Conservation (phyloP, 2,113 vertebrate genomes). For the Fulmarus glacialis region DNA sequence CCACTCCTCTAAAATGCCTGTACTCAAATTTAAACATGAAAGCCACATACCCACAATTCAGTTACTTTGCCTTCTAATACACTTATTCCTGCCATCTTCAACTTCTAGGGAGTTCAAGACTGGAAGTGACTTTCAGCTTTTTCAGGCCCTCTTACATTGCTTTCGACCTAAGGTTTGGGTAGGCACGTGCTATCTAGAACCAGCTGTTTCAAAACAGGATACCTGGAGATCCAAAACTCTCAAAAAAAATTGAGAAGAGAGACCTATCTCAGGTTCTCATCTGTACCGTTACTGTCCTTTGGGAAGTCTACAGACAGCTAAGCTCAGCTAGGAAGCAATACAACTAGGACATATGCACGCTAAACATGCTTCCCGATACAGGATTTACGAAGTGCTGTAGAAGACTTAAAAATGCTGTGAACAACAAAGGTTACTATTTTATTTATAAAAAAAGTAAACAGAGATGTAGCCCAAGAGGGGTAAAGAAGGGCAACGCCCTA, state of each 20-base stretch:
- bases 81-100: background rate
- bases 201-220: background rate
- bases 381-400: background rate
- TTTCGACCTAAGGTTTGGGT: background rate
- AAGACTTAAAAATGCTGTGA: background rate
- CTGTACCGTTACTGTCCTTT: background rate
- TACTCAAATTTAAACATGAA: background rate
- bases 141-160: background rate
- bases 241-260: accelerated
- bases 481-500: background rate
- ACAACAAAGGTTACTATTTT: background rate
- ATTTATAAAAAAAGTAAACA: background rate
- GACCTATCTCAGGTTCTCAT: background rate
- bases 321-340: background rate
- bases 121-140: background rate
- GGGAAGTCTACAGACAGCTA: background rate
- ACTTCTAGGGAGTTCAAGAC: background rate
- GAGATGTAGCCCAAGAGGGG: background rate
- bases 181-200: background rate
- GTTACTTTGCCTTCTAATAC: background rate
- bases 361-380: background rate
- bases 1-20: background rate
- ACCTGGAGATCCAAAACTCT: background rate
- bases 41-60: background rate
- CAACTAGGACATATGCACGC: accelerated